Evolutionary conservation across 1,140 invertebrate species (phyloP).

Genomic region (Formica exsecta): DNA sequence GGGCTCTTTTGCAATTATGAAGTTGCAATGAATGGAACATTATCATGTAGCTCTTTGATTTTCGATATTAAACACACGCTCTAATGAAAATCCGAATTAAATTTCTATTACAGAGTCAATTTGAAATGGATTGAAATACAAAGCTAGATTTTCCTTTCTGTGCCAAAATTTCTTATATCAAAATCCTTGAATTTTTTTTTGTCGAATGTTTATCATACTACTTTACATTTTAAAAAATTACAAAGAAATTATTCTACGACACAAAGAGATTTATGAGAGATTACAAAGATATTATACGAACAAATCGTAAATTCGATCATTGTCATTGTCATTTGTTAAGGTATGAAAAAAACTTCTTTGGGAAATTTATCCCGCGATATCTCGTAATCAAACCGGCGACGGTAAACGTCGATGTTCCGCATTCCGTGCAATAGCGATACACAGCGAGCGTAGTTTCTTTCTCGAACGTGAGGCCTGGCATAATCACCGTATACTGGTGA

Average conservation of each 20-base stretch:
- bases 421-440: slow-evolving; percentile 23
- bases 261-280: not conserved
- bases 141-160: too few species aligned
- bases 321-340: not conserved
- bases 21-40: not conserved
- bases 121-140: too few species aligned
- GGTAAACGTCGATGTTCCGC: not conserved
- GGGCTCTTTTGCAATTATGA: not conserved
- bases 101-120: too few species aligned
- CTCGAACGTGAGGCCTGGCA: slow-evolving; percentile 25
- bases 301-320: slow-evolving; percentile 3
- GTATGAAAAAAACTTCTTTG: not conserved
- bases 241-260: not conserved
- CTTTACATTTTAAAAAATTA: not conserved
- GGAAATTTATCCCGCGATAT: not conserved
- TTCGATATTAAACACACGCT: not conserved
- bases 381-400: not conserved
- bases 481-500: slow-evolving; percentile 19
- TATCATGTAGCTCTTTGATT: not conserved
- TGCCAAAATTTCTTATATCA: too few species aligned
- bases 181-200: not conserved
- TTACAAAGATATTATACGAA: not conserved
- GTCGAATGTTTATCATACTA: not conserved
- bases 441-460: slow-evolving; percentile 45
- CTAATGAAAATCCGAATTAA: not conserved